A percentile compares a stretch with the other conserved stretches of the same genome.
Evolutionary conservation across 1,140 invertebrate genomes (phyloP).

Genomic region (Drosophila simulans): DNA sequence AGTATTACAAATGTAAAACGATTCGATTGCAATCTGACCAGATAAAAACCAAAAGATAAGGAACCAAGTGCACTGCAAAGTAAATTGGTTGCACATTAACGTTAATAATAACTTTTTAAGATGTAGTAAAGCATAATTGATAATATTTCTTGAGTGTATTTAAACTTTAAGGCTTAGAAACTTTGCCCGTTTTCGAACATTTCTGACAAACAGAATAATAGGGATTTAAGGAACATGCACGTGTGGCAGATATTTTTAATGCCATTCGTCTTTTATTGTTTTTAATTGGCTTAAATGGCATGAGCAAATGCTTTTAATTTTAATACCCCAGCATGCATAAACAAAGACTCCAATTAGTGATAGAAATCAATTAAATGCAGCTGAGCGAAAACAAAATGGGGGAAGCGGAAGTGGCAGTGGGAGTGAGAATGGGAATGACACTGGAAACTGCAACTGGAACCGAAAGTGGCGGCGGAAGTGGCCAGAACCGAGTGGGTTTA

Average conservation of each 20-base stretch:
- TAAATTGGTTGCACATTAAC: background rate
- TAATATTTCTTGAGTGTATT: too few species aligned
- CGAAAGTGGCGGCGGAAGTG: conserved; percentile 18
- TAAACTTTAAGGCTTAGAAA: background rate
- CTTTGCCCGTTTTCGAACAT: background rate
- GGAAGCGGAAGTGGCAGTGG: too few species aligned
- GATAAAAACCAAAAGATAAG: conserved; percentile 13
- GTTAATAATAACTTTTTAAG: background rate
- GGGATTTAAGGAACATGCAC: conserved; percentile 10
- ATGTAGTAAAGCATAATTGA: too few species aligned
- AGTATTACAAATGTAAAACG: conserved; percentile 73
- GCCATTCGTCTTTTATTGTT: conserved; percentile 29
- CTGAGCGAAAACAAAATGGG: conserved; percentile 17
- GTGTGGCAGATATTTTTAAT: conserved; percentile 33
- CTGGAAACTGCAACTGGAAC: background rate
- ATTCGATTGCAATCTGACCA: conserved; percentile 58
- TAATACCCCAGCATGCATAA: conserved; percentile 53
- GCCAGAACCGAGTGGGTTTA: conserved; percentile 1
- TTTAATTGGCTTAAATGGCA: conserved; percentile 50
- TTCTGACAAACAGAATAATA: background rate
- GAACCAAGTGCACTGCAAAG: too few species aligned
- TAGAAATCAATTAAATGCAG: conserved; percentile 55
- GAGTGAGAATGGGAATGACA: background rate
- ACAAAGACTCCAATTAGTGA: conserved; percentile 60
- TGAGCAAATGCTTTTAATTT: conserved; percentile 54